Base-by-base conservation (phyloP, 2,888 invertebrate species). In the Pammene aurita region DNA sequence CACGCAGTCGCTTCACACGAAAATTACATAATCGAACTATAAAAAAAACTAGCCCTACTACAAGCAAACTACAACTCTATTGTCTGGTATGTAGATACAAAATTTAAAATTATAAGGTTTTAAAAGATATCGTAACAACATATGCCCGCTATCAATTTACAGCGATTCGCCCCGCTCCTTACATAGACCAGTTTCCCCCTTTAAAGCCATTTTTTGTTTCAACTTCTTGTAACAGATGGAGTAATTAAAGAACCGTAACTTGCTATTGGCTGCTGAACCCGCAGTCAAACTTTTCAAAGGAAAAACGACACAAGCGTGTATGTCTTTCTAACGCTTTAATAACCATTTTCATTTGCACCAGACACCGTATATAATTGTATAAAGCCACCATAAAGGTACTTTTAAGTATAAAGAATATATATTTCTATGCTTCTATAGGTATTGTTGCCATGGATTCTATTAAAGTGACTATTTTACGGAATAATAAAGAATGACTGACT, bases 131-230 rank as follows among this genome's bases (percentile, higher is more conserved):
- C 71, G 66, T 64, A 73, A 70, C 63, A 71, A 71, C 80, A 78
- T 74, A 77, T 79, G 78, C 75, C 72, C 75, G 80, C 80, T 77
- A 78, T 77, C 77, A 88, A 88, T 89, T 87, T 88, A 87, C 80
- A 70, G 69, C 87, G 78, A 89, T 89, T 89, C 84, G 86, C 87
- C 78, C 81, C 88, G 88, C 82, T 79, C 78, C 78, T 80, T 81
- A 79, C 78, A 76, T 83, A 82, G 75, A 72, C 72, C 62, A 68
- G 63, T 66, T 80, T 77, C 77, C 56, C 44, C 66, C 52, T 62
- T 62, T 18, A 62, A 26, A 50, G 71, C 69, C 66, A 75, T 76
- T 80, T 79, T 80, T 62, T 62, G 62, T 62, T 62, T 62, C 52
- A 62, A 62, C 35, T 84, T 83, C 83, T 84, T 81, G 76, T 77